Percentiles rank a stretch among this genome's conserved stretches.
phyloP scores from a whole-genome alignment of 2,888 invertebrate species.

The Elmis aenea region DNA sequence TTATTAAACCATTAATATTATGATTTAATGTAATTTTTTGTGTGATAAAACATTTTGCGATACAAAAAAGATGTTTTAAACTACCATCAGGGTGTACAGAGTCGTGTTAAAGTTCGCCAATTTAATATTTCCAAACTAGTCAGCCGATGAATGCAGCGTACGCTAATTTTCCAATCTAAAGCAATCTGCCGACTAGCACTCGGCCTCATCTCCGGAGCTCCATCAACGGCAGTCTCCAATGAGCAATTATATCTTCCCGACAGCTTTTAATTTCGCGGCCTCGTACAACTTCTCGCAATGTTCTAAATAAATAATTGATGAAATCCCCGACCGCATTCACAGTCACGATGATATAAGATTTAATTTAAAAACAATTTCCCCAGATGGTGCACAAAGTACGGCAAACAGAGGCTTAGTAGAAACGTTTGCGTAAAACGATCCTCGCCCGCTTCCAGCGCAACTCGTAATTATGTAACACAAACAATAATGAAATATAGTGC shows the following conservation, averaged over 20 bases:
- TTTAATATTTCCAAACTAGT: conserved; percentile 36
- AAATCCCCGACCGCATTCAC: conserved; percentile 35
- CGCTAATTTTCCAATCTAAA: conserved; percentile 34
- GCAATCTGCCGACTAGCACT: conserved; percentile 30
- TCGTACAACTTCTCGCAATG: conserved; percentile 30
- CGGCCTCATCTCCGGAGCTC: conserved; percentile 23
- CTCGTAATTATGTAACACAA: conserved; percentile 20
- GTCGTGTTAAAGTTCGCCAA: conserved; percentile 23
- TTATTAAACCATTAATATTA: too few species aligned
- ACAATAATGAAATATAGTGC: conserved; percentile 22
- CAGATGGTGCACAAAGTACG: conserved; percentile 31
- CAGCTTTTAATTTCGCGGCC: conserved; percentile 41
- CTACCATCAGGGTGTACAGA: conserved; percentile 29
- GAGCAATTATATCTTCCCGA: conserved; percentile 41
- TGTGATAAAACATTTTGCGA: too few species aligned
- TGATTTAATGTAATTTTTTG: too few species aligned
- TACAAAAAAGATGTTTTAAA: too few species aligned
- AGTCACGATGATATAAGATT: conserved; percentile 36
- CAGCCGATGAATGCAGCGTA: conserved; percentile 28
- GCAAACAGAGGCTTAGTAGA: conserved; percentile 19
- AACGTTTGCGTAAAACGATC: conserved; percentile 18
- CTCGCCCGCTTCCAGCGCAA: conserved; percentile 13
- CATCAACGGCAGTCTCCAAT: conserved; percentile 33
- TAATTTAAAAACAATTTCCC: conserved; percentile 40
- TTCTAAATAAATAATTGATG: conserved; percentile 41